Evolutionary conservation across 2,888 invertebrate species (phyloP), one percentile per base, ranked within the genome.

Genomic region (Yponomeuta sedellus): DNA sequence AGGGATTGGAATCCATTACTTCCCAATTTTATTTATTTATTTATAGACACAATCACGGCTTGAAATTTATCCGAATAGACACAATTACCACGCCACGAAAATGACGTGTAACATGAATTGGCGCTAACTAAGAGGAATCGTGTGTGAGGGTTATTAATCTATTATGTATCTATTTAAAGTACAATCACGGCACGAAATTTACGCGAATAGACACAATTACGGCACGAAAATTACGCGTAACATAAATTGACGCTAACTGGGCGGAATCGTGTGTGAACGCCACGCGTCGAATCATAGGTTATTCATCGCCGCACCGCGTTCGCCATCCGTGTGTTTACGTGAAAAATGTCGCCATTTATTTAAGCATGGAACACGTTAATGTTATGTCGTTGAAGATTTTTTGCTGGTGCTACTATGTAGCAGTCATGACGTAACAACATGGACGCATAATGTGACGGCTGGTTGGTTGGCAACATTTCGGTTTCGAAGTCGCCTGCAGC

Each of bases 311-410:
- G 16, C 44, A 67, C 64, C 66, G 67, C 67, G 66, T 75, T 77
- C 77, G 78, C 79, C 77, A 80, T 80, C 73, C 74, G 77, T 74
- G 78, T 77, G 78, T 79, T 81, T 78, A 71, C 73, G 75, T 78
- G 78, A 82, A 80, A 80, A 78, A 80, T 81, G 75, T 73, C 72
- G 69, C 74, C 74, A 79, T 82, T 79, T 79, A 76, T 79, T 73
- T 68, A 16, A 67, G 67, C 68, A 66, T 69, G 65, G 66, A 39
- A 19, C 57, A 65, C 64, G 34, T 40, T 62, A 63, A 66, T 59
- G 39, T 22, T 12, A 22, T n/a, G 16, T 16, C 16, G 16, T 3
- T 56, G n/a, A 19, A 19, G 19, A 56, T 12, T 5, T 56, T 56
- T 56, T 56, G 5, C 19, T 19, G 19, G 56, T 19, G 12, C 8